Evolutionary conservation across 2,888 invertebrate species (phyloP).

Genomic region (Synergus umbraculus): DNA sequence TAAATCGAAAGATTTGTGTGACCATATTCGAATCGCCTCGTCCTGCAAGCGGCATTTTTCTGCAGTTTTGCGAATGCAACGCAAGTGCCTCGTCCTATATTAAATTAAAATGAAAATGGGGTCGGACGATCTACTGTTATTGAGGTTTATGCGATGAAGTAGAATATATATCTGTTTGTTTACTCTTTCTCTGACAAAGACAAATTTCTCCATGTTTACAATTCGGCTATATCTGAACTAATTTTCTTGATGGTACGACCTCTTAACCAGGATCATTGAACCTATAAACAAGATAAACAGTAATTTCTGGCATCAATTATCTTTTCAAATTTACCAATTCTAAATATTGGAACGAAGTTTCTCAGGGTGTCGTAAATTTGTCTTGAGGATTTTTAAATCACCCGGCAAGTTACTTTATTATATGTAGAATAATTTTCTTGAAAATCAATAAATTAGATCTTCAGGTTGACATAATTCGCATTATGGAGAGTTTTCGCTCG

Average conservation of each 20-base stretch:
- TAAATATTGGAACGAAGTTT: too few species aligned
- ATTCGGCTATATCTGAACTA: neutral
- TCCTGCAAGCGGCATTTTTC: conserved; percentile 27
- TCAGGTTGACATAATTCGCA: too few species aligned
- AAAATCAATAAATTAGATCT: too few species aligned
- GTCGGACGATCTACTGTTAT: conserved; percentile 36
- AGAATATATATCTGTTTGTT: conserved; percentile 37
- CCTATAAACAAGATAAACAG: too few species aligned
- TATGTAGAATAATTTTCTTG: too few species aligned
- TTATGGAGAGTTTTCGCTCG: too few species aligned
- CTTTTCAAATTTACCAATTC: too few species aligned
- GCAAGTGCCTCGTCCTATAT: conserved; percentile 13
- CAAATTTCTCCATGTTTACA: conserved; percentile 11
- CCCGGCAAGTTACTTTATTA: too few species aligned
- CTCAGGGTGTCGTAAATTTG: too few species aligned
- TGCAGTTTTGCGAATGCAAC: conserved; percentile 27
- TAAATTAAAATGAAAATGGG: conserved; percentile 40
- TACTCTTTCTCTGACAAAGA: conserved; percentile 11
- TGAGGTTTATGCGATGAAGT: conserved; percentile 28
- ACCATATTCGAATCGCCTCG: conserved; percentile 32
- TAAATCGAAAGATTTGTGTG: conserved; percentile 41
- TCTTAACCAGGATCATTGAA: neutral
- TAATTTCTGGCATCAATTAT: too few species aligned
- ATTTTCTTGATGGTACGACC: conserved; percentile 3
- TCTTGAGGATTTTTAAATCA: too few species aligned